A percentile compares a stretch with the other conserved stretches of the same genome.
These are phyloP conservation scores for Sparidentex hasta DNA, from an alignment of 2,797 vertebrate species.

Conservation along the genomic window DNA sequence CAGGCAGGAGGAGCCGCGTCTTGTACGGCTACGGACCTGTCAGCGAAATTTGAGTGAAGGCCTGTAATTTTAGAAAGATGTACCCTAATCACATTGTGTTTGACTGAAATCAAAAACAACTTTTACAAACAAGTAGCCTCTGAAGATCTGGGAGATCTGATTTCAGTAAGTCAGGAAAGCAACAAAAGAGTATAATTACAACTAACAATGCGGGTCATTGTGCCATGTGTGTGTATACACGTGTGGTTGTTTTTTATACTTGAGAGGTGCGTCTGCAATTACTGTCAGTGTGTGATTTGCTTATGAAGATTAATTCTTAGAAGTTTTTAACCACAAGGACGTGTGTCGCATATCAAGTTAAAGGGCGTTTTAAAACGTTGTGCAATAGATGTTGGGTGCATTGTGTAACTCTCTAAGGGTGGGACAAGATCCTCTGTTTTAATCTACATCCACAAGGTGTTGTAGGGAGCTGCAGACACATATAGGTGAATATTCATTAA, in stretches of 20 bases:
- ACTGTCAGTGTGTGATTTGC: slow-evolving; percentile 72
- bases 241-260: slow-evolving; percentile 42
- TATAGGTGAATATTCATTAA: slow-evolving; percentile 27
- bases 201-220: slow-evolving; percentile 77
- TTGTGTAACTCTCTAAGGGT: slow-evolving; percentile 37
- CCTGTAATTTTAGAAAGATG: slow-evolving; percentile 50
- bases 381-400: slow-evolving; percentile 51
- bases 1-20: slow-evolving; percentile 5
- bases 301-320: slow-evolving; percentile 71
- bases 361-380: slow-evolving; percentile 62
- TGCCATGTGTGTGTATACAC: slow-evolving; percentile 43
- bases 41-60: slow-evolving; percentile 50
- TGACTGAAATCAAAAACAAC: slow-evolving; percentile 67
- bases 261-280: slow-evolving; percentile 68
- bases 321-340: slow-evolving; percentile 72
- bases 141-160: slow-evolving; percentile 53
- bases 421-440: slow-evolving; percentile 8
- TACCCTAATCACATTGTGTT: slow-evolving; percentile 51
- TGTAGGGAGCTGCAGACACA: slow-evolving; percentile 12
- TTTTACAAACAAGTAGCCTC: slow-evolving; percentile 71
- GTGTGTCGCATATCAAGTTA: slow-evolving; percentile 77
- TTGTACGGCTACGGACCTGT: slow-evolving; percentile 30
- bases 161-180: slow-evolving; percentile 65
- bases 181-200: slow-evolving; percentile 64
- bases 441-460: too few species aligned